Evolutionary conservation across 2,888 invertebrate species (phyloP), one percentile per base, ranked within the genome.

Genomic region (Heliconius ismenius): DNA sequence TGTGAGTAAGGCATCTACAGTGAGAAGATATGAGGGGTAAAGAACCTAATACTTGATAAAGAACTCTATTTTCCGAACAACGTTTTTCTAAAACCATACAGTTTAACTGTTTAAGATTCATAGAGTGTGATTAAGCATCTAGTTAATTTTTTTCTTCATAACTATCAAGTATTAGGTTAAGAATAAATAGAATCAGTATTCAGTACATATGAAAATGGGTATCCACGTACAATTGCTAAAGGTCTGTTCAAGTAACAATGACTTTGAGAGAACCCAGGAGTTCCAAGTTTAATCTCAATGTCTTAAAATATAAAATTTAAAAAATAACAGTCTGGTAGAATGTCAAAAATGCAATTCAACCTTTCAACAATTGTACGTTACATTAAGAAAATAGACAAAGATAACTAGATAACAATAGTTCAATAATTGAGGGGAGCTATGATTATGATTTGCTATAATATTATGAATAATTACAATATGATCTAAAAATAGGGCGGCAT

Each of bases 1-100:
- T 96, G 96, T 96, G 96, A 96, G 95, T 96, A 96, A 96, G 96
- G 96, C 96, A 96, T 95, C 96, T 96, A 96, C 96, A 96, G 96
- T 96, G 96, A 95, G 94, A 93, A 93, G 95, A 95, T 95, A 78
- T 80, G 75, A 76, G 62, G 74, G 76, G 74, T 62, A 15, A 73
- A 63, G 67, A 54, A 77, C 76, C 72, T 63, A 76, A 79, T 77
- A 79, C 77, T 69, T 77, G 73, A 76, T 65, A 65, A 81, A 54
- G 43, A 43, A 43, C 43, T 43, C 43, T 43, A 43, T 43, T 43
- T 43, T 43, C 15, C 43, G 15, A 54, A 54, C 21, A 18, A 49
- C 18, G 21, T 26, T 21, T 68, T 49, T 26, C 49, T 49, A 54
- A 28, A 69, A 69, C 49, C 21, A 54, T 54, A 69, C 69, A 69